Conservation (phyloP, 2,113 vertebrate genomes). For the Girardinichthys multiradiatus region DNA sequence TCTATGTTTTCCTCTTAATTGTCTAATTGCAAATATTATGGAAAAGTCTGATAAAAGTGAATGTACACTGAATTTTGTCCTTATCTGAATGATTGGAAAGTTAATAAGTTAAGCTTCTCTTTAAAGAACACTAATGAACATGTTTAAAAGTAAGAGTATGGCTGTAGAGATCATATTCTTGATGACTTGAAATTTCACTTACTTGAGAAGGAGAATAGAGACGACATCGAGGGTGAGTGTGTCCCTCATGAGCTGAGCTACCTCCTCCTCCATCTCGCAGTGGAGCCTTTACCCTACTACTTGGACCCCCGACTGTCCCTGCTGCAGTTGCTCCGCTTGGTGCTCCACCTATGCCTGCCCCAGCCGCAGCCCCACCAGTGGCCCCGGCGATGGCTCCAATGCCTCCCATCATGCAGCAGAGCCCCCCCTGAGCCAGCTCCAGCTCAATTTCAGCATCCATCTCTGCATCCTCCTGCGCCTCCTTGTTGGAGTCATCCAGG, state of each 20-base stretch:
- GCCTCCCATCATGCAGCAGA: slow-evolving; percentile 82
- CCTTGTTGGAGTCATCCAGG: slow-evolving; percentile 97
- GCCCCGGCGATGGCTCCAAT: slow-evolving; percentile 66
- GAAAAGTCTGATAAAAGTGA: too few relatives aligned
- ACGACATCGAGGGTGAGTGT: slow-evolving; percentile 74
- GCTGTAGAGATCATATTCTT: background rate
- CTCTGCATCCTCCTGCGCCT: slow-evolving; percentile 96
- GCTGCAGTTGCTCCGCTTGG: slow-evolving; percentile 8
- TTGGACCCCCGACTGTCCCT: slow-evolving; percentile 24
- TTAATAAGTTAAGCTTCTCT: background rate
- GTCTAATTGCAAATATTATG: too few relatives aligned
- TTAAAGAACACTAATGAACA: background rate
- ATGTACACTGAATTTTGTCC: too few relatives aligned
- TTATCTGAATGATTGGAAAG: too few relatives aligned
- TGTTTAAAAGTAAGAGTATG: background rate
- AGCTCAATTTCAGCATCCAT: slow-evolving; percentile 97
- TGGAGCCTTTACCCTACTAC: slow-evolving; percentile 24
- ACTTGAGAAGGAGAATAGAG: slow-evolving; percentile 95
- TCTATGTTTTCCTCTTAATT: too few relatives aligned
- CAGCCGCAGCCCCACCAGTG: slow-evolving; percentile 28
- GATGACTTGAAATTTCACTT: slow-evolving; percentile 32
- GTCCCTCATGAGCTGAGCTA: slow-evolving; percentile 44
- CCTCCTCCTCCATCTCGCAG: slow-evolving; percentile 33
- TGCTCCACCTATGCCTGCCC: slow-evolving; percentile 5
- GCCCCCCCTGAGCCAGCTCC: slow-evolving; percentile 89